Base-by-base conservation (phyloP, 2,113 vertebrate genomes). In the Cheirogaleus medius region DNA sequence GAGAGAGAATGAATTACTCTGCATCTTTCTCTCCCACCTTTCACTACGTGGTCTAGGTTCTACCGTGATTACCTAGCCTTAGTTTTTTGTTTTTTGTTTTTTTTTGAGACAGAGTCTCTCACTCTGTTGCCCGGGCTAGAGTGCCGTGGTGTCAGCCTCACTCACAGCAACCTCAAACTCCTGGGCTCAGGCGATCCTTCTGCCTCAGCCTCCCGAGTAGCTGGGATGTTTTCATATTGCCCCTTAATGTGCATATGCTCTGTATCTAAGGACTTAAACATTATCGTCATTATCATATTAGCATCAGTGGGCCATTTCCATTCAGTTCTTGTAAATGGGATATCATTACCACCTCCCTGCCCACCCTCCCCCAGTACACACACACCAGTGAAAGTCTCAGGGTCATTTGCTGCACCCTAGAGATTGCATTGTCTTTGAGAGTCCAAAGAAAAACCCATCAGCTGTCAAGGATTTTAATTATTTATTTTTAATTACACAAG, bases 401-500 rank as follows among this genome's bases (percentile, higher is more conserved):
- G 60, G 21, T 83, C 66, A 58, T 93, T 97, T 96, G 27, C 85
- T 86, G 37, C 25, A 76, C 93, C 94, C 60, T 86, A 44, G 92
- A 94, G 94, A 97, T 85, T 64, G 58, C 88, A 90, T 90, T 94
- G 92, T 92, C 92, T 97, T 86, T 64, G 49, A 87, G 42, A 94
- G 90, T 77, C 95, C 2, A 13, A 82, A 86, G 93, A 82, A 97
- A 96, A 97, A 91, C 44, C n/a, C 63, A 89, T 94, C 93, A 89
- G 77, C 86, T 13, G 0, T 94, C 93, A 94, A 93, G 54, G 86
- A 47, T 93, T 96, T 98, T 97, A 98, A 97, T 97, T 96, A 97
- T 97, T 98, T 97, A 98, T 97, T 97, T 98, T 95, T 97, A 97
- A 97, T 97, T 96, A 97, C 83, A 96, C 74, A 96, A 97, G 93